Percentiles rank a stretch among this genome's conserved stretches.
These are phyloP conservation scores for Yponomeuta sedellus DNA, from an alignment of 2,888 invertebrate species.

Conservation along the genomic window DNA sequence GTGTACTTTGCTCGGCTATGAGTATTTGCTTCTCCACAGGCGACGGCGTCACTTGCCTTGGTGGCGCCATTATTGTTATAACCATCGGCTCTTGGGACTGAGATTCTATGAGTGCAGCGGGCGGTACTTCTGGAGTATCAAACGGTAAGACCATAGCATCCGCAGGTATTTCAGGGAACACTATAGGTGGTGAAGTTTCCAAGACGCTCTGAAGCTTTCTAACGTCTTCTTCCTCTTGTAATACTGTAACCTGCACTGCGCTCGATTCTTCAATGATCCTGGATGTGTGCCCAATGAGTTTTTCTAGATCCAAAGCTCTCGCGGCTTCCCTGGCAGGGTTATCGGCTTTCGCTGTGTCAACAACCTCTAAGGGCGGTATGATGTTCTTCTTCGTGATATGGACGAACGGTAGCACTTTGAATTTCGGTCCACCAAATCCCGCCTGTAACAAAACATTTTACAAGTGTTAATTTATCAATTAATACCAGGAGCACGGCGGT, in stretches of 20 bases:
- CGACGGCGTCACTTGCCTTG: conserved; percentile 16
- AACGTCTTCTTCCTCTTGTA: neutral
- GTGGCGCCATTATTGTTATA: conserved; percentile 4
- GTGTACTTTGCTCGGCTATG: conserved; percentile 27
- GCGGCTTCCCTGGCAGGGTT: conserved; percentile 59
- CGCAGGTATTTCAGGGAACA: neutral
- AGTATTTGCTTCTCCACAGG: neutral
- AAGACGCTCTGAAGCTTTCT: neutral
- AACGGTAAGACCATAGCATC: neutral
- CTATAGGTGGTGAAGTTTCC: neutral
- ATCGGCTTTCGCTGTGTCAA: conserved; percentile 31
- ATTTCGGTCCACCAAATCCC: conserved; percentile 33
- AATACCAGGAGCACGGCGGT: no score
- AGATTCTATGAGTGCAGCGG: neutral
- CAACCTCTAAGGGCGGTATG: conserved; percentile 34
- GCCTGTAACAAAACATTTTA: conserved; percentile 42
- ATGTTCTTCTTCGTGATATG: conserved; percentile 43
- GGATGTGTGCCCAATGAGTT: conserved; percentile 45
- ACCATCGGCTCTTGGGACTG: neutral
- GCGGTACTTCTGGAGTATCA: neutral
- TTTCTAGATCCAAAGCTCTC: conserved; percentile 57
- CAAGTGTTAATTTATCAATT: neutral
- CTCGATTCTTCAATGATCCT: conserved; percentile 12
- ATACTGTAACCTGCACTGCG: conserved; percentile 19
- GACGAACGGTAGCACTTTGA: conserved; percentile 53